Conservation (phyloP, 2,888 invertebrate genomes). For the Dicranocentrus wangi region DNA sequence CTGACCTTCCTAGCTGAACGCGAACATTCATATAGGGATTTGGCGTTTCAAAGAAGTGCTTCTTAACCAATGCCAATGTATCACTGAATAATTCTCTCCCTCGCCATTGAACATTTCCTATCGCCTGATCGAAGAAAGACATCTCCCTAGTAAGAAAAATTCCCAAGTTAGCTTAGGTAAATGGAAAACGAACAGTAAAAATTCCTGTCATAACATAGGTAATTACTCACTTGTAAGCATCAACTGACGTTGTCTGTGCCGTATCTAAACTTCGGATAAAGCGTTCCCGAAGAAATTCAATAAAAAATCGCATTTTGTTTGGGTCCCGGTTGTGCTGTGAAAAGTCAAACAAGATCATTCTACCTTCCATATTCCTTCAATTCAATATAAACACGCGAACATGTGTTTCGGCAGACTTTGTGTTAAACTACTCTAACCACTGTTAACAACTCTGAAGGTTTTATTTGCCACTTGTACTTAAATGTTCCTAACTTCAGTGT, state of each 20-base stretch:
- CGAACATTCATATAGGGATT: constrained; percentile 72
- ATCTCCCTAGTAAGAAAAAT: constrained; percentile 66
- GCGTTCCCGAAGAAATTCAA: constrained; percentile 70
- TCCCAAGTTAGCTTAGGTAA: too few species aligned
- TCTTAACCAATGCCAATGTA: constrained; percentile 67
- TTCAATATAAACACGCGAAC: too few species aligned
- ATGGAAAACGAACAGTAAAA: too few species aligned
- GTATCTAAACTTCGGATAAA: constrained; percentile 71
- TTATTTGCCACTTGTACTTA: too few species aligned
- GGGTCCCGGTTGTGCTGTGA: constrained; percentile 71
- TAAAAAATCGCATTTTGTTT: constrained; percentile 71
- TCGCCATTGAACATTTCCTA: constrained; percentile 71
- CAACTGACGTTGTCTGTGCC: constrained; percentile 71
- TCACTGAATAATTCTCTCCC: constrained; percentile 70
- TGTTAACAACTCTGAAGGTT: too few species aligned
- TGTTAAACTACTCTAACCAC: too few species aligned
- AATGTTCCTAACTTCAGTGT: too few species aligned
- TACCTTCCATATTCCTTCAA: too few species aligned
- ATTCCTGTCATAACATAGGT: too few species aligned
- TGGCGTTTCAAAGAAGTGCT: constrained; percentile 71
- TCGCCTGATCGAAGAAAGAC: constrained; percentile 70
- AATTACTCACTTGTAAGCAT: constrained; percentile 70
- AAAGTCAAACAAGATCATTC: not conserved
- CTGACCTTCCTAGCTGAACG: constrained; percentile 70
- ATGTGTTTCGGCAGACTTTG: too few species aligned